Base-by-base conservation (phyloP, 2,797 vertebrate genomes). In the Sardinella longiceps region DNA sequence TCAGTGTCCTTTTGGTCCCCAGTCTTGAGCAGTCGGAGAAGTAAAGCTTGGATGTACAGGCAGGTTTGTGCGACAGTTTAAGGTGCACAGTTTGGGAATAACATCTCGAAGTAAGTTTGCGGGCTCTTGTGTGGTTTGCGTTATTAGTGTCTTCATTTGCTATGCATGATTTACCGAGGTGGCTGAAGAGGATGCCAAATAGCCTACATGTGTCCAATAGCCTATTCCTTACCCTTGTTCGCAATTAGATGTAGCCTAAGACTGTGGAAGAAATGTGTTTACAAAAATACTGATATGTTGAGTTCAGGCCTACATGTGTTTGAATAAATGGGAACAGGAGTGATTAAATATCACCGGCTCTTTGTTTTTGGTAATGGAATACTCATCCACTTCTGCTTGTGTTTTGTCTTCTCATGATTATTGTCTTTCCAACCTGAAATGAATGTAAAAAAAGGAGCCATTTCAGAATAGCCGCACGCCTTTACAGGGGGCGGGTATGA, bases 71-170 rank as follows among this genome's bases (percentile, higher is more conserved):
- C 70, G 70, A 77, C 70, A 39, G 33, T 39, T 39, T 14, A 77
- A 77, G 70, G 70, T 77, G 70, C 37, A 33, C 70, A 77, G 23
- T 77, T 15, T 43, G 70, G 70, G 18, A 39, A 37, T 77, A 30
- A 74, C 70, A 39, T 43, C 70, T 77, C 70, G 33, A 39, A 77
- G 70, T 77, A 77, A 77, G 70, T 77, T 60, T 60, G 70, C 37
- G 70, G 7, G 14, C 70, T 77, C 20, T 77, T 77, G 70, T 39
- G 30, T 77, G 33, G 18, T 23, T 39, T 77, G 33, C 18, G 43
- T 77, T 39, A 18, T 15, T 33, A 74, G 18, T 30, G 30, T 28
- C 28, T 66, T 66, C 9, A 37, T 43, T 39, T 37, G 33, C 18
- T 77, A 43, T 77, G 20, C 39, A 18, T 43, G 33, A 43, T 77